Conservation (phyloP, 2,888 invertebrate genomes). For the Tinea trinotella region DNA sequence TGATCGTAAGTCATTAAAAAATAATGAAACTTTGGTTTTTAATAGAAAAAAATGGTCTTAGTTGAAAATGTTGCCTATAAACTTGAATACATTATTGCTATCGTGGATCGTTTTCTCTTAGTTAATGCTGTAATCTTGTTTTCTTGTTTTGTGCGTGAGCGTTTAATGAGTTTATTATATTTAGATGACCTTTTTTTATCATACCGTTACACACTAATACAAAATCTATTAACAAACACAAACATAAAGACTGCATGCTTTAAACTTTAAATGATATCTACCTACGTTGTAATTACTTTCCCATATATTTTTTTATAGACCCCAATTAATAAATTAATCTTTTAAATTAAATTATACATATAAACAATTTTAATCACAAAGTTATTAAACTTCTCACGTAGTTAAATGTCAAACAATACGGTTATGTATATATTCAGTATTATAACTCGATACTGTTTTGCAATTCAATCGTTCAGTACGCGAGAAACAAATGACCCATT, state of each 20-base stretch:
- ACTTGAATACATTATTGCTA: slow-evolving; percentile 30
- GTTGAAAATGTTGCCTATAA: slow-evolving; percentile 31
- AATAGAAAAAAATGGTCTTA: slow-evolving; percentile 18
- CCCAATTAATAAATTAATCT: too few species aligned
- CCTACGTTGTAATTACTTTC: too few species aligned
- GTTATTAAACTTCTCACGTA: slow-evolving; percentile 16
- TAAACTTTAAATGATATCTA: too few species aligned
- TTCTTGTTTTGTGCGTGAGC: slow-evolving; percentile 27
- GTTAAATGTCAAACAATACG: slow-evolving; percentile 43
- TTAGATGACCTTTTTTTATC: slow-evolving; percentile 11
- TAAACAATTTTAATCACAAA: too few species aligned
- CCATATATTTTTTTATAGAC: too few species aligned
- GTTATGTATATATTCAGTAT: slow-evolving; percentile 57
- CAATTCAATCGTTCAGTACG: slow-evolving; percentile 52
- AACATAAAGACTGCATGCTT: too few species aligned
- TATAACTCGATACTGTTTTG: slow-evolving; percentile 42
- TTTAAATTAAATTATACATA: too few species aligned
- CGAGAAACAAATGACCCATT: slow-evolving; percentile 48
- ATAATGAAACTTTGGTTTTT: background rate
- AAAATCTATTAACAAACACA: background rate
- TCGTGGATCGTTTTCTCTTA: slow-evolving; percentile 32
- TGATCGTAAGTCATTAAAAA: background rate
- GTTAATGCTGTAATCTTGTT: slow-evolving; percentile 32
- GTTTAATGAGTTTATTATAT: slow-evolving; percentile 36
- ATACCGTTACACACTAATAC: background rate